Base-by-base conservation (phyloP, 2,888 invertebrate genomes). In the Pteria penguin region DNA sequence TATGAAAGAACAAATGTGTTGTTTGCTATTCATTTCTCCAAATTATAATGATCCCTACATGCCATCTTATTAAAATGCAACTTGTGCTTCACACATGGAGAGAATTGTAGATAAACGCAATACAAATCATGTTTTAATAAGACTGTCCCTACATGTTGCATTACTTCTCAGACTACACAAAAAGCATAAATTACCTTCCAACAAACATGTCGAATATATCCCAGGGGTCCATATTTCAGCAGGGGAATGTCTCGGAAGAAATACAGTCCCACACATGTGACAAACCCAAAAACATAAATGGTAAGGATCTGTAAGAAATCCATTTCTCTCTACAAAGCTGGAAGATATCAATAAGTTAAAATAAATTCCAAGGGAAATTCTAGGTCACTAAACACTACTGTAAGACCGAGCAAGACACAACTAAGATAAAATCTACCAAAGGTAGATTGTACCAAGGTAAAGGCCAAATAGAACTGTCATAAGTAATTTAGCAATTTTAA, bases 231-330 rank as follows among this genome's bases (percentile, higher is more conserved):
- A 36, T 72, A 70, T 22, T 76, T 76, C 24, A 82, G 80, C 31
- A 75, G 31, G 33, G 77, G 74, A 11, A 78, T 71, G 55, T 80
- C 80, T 31, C 81, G 76, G 32, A 78, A 79, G 32, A 82, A 71
- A 36, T 82, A 84, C 45, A 84, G 27, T 8, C 74, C 66, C 55
- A 80, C 71, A 11, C 79, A 83, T 3, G 82, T 66, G n/a, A 81
- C 78, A 76, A 87, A 88, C n/a, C 86, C 61, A 14, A 82, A 24
- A 29, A 84, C 68, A 76, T 89, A 89, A 24, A 82, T 75, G 22
- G 78, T 45, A 24, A 86, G 65, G 24, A 88, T 36, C 5, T 71
- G 29, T 29, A 88, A 60, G 36, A 87, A 86, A 69, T 89, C 88
- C 89, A 89, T 89, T 32, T 33, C 71, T 62, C 8, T 22, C 32